Percentiles rank a stretch among this genome's conserved stretches.
These are phyloP conservation scores for Hylia prasina DNA, from an alignment of 2,113 vertebrate species.

Conservation along the genomic window DNA sequence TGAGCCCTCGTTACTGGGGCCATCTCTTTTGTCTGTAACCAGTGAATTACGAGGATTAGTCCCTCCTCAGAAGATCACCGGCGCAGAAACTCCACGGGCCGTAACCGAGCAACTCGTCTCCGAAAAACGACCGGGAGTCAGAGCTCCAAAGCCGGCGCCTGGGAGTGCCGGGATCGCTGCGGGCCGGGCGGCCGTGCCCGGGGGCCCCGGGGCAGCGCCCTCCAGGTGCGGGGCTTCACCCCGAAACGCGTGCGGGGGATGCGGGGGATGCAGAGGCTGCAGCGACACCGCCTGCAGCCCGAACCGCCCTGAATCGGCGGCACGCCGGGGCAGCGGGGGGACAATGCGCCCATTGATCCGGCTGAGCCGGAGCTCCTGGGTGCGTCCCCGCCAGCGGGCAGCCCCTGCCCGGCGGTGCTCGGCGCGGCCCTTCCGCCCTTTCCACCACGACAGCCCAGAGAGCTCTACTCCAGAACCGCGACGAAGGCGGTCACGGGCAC, in stretches of 20 bases:
- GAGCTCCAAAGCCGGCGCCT: not conserved
- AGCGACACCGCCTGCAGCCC: not conserved
- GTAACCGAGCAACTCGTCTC: not conserved
- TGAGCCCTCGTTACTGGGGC: not conserved
- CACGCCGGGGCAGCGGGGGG: not conserved
- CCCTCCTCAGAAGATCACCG: not conserved
- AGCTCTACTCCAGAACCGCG: not conserved
- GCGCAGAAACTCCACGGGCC: not conserved
- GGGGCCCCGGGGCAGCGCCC: not conserved
- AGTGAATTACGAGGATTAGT: not conserved
- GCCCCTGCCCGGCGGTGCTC: not conserved
- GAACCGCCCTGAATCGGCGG: not conserved
- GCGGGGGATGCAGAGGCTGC: not conserved
- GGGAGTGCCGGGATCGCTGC: not conserved
- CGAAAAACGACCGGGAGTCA: not conserved
- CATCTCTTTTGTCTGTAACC: not conserved
- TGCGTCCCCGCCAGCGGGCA: not conserved
- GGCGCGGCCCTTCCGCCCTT: not conserved
- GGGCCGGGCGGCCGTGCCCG: not conserved
- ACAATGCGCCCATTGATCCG: not conserved
- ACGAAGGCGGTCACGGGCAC: rapidly evolving
- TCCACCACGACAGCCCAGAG: not conserved
- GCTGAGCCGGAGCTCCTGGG: not conserved
- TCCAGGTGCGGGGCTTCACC: not conserved
- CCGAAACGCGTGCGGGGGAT: not conserved